Evolutionary conservation across 1,140 invertebrate species (phyloP), one percentile per base, ranked within the genome.

Genomic region (Drosophila lowei): DNA sequence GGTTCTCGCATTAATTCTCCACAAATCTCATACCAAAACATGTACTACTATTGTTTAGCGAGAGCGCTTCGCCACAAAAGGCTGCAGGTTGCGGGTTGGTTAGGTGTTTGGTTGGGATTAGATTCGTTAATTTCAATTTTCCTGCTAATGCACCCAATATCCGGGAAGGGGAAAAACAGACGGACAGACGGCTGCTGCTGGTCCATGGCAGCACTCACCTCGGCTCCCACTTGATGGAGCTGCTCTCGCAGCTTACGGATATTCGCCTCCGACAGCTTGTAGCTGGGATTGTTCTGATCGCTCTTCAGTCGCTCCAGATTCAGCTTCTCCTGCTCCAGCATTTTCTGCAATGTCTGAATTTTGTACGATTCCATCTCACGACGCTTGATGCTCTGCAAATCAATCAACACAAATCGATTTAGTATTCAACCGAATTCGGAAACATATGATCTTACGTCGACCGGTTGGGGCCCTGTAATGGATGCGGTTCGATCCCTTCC

Each of bases 391-490:
- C 94, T 93, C 95, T 97, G 90, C 2, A 62, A n/a, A 60, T n/a
- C 16, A 18, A 16, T 25, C 38, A 23, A 28, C 23, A 25, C 3
- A 62, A n/a, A 60, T n/a, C 16, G n/a, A 16, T 4, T 47, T 42
- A 54, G 34, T 50, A 46, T 7, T 2, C 28, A 18, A 9, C 18
- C n/a, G 13, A 2, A 7, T 3, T 25, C 38, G 0, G 3, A 41
- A 34, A 15, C 2, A 30, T 2, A 0, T 30, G 2, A 8, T 48
- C 81, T 94, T 93, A 98, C 97, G 93, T 97, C 96, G 79, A 97
- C 97, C 67, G 97, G 97, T 78, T 97, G 95, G 4, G 97, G 97
- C 13, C 95, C 96, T 13, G 97, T 98, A 72, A 98, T 97, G 34
- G 94, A 93, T 8, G 88, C 85, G 1, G 90, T 91, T 2, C 90